Percentiles rank a stretch among this genome's conserved stretches.
These are phyloP conservation scores for Drosophila stalkeri DNA, from an alignment of 2,888 invertebrate species.

Conservation along the genomic window DNA sequence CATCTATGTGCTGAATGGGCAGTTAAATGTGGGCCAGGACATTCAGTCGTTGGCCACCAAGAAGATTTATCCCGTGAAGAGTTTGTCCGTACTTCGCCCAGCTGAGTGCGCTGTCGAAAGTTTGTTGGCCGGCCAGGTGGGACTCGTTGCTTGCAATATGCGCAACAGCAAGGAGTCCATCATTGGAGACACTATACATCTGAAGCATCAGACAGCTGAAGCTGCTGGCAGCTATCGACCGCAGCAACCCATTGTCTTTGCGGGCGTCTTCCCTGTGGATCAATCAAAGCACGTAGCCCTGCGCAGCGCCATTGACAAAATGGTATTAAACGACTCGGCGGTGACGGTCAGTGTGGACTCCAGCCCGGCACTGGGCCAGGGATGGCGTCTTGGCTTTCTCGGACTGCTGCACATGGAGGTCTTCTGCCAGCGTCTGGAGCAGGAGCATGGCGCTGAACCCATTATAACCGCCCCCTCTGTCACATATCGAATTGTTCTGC, in stretches of 20 bases:
- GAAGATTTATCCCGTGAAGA: conserved; percentile 92
- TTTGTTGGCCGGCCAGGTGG: conserved; percentile 96
- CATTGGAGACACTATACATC: conserved; percentile 91
- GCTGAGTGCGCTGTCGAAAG: conserved; percentile 88
- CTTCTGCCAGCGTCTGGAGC: conserved; percentile 93
- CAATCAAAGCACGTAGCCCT: conserved; percentile 92
- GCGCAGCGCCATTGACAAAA: conserved; percentile 93
- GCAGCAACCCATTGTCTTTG: conserved; percentile 93
- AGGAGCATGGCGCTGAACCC: conserved; percentile 93
- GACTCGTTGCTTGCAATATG: conserved; percentile 94
- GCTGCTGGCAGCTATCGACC: conserved; percentile 88
- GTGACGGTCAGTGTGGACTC: conserved; percentile 93
- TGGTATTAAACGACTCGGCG: conserved; percentile 97
- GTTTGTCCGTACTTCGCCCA: conserved; percentile 92
- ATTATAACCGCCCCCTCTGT: conserved; percentile 94
- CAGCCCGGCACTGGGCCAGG: conserved; percentile 94
- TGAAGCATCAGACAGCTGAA: conserved; percentile 85
- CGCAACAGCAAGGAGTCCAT: conserved; percentile 89
- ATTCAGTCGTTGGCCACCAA: conserved; percentile 90
- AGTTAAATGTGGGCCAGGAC: conserved; percentile 89
- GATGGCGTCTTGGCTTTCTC: conserved; percentile 95
- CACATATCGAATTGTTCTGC: conserved; percentile 91
- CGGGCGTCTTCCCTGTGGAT: conserved; percentile 94
- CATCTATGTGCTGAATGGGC: conserved; percentile 92
- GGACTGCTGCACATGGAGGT: conserved; percentile 95